Evolutionary conservation across 2,888 invertebrate genomes (phyloP).

Genomic region (Leucania comma): DNA sequence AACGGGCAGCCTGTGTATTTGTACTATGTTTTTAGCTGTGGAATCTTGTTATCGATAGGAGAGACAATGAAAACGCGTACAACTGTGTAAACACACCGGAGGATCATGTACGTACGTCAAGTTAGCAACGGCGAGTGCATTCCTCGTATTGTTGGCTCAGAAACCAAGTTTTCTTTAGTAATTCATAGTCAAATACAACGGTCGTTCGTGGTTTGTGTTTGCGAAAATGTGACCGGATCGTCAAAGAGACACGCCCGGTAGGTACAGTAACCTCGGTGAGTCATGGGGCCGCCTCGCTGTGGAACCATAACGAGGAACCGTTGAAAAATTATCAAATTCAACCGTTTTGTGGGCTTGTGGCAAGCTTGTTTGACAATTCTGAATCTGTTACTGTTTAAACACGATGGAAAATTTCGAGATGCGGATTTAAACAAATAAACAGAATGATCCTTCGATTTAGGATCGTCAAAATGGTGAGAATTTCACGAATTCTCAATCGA

Average conservation of each 20-base stretch:
- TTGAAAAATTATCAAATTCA: slow-evolving; percentile 73
- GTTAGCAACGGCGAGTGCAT: slow-evolving; percentile 59
- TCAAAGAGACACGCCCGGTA: slow-evolving; percentile 71
- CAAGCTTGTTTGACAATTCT: slow-evolving; percentile 43
- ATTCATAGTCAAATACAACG: slow-evolving; percentile 63
- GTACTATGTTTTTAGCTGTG: slow-evolving; percentile 75
- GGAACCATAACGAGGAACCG: slow-evolving; percentile 75
- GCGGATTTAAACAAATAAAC: neutral
- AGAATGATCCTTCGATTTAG: neutral
- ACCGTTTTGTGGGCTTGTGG: slow-evolving; percentile 20
- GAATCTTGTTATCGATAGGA: slow-evolving; percentile 78
- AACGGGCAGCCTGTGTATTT: slow-evolving; percentile 67
- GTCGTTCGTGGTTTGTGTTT: slow-evolving; percentile 62
- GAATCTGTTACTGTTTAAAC: slow-evolving; percentile 28
- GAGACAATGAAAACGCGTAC: slow-evolving; percentile 75
- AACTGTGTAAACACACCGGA: slow-evolving; percentile 78
- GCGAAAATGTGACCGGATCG: slow-evolving; percentile 70
- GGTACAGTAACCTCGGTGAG: slow-evolving; percentile 82
- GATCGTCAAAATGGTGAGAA: neutral
- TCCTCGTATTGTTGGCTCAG: slow-evolving; percentile 50
- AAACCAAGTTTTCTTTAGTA: slow-evolving; percentile 50
- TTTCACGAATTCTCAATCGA: neutral
- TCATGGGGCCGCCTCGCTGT: slow-evolving; percentile 72
- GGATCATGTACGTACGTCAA: slow-evolving; percentile 44
- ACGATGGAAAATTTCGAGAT: slow-evolving; percentile 5